Evolutionary conservation across 2,113 vertebrate species (phyloP).

Genomic region (Poeciliopsis turrubarensis): DNA sequence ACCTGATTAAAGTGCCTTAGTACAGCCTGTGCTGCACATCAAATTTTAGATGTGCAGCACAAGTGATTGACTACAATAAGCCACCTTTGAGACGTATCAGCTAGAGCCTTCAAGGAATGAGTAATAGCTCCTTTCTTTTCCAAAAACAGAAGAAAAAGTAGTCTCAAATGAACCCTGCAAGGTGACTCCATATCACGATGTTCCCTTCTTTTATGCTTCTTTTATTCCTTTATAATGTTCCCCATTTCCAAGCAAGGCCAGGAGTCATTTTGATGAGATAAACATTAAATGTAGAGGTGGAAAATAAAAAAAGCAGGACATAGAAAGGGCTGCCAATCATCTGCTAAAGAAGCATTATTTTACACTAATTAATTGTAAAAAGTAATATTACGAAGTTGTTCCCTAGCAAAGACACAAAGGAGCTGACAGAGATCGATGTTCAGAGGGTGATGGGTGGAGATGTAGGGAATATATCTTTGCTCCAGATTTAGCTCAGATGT

Average conservation of each 20-base stretch:
- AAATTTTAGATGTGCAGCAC: conserved; percentile 24
- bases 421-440: conserved; percentile 29
- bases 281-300: conserved; percentile 36
- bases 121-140: conserved; percentile 32
- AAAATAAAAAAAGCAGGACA: neutral
- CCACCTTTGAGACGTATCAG: conserved; percentile 23
- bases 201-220: conserved; percentile 11
- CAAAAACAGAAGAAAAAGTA: conserved; percentile 18
- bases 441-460: neutral
- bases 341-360: conserved; percentile 35
- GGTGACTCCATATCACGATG: conserved; percentile 29
- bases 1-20: conserved; percentile 33
- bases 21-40: conserved; percentile 17
- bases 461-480: conserved; percentile 7
- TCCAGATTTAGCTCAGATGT: conserved; percentile 9
- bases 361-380: conserved; percentile 61
- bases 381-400: conserved; percentile 59
- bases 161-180: conserved; percentile 7
- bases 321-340: conserved; percentile 47
- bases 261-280: conserved; percentile 46
- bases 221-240: conserved; percentile 25
- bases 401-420: conserved; percentile 2
- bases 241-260: conserved; percentile 4
- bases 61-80: conserved; percentile 50
- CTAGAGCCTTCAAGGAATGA: conserved; percentile 33